A percentile compares a stretch with the other conserved stretches of the same genome.
Conservation (phyloP, 1,140 invertebrate genomes). For the Drosophila mauritiana region DNA sequence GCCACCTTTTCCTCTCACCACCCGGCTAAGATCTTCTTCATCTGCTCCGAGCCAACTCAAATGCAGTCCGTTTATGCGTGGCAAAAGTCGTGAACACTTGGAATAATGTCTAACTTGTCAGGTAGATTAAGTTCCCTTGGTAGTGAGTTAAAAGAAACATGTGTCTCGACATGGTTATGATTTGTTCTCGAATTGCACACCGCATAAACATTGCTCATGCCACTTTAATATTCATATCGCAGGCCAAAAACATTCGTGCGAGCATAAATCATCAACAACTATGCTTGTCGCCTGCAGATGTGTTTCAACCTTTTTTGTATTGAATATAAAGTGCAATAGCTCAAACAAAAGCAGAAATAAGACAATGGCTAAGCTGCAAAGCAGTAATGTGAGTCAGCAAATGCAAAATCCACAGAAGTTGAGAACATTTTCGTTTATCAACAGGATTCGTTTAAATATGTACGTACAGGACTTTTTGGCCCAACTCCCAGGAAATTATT, state of each 20-base stretch:
- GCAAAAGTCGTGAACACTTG: background rate
- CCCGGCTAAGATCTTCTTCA: constrained; percentile 25
- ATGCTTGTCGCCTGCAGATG: constrained; percentile 7
- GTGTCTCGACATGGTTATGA: too few species aligned
- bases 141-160: too few species aligned
- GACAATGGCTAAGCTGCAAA: constrained; percentile 17
- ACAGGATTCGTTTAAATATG: background rate
- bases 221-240: constrained; percentile 38
- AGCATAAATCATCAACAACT: constrained; percentile 39
- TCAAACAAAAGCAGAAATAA: constrained; percentile 25
- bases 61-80: constrained; percentile 22
- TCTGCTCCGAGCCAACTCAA: constrained; percentile 1
- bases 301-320: constrained; percentile 25
- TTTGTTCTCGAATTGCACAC: background rate
- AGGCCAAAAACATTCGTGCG: constrained; percentile 32
- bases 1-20: constrained; percentile 32
- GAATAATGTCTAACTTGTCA: too few species aligned
- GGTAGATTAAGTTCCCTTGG: too few species aligned
- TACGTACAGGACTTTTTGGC: background rate
- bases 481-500: too few species aligned
- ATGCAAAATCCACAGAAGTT: background rate
- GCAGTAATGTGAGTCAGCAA: constrained; percentile 18
- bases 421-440: background rate
- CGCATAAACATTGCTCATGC: constrained; percentile 3
- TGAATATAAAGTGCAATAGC: constrained; percentile 10